phyloP scores from a whole-genome alignment of 2,888 invertebrate species.

The Esperia sulphurella region DNA sequence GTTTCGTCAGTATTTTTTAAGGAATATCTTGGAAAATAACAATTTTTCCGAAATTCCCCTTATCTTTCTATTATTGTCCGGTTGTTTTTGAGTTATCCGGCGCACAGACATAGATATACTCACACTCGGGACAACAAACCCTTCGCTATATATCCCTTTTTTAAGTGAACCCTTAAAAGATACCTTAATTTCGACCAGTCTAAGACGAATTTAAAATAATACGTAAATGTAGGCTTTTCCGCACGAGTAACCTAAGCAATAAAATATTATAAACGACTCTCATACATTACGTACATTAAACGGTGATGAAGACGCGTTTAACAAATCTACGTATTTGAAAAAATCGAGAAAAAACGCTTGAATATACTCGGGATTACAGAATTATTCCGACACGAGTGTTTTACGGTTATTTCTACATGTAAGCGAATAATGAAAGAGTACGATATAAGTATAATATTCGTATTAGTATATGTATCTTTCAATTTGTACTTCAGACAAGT shows the following conservation, averaged over 20 bases:
- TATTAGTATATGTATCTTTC: slow-evolving; percentile 16
- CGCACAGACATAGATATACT: too few species aligned
- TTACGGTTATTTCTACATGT: slow-evolving; percentile 47
- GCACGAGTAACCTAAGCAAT: slow-evolving; percentile 27
- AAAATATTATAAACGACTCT: slow-evolving; percentile 42
- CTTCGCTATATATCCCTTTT: too few species aligned
- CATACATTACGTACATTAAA: slow-evolving; percentile 49
- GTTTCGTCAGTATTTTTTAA: too few species aligned
- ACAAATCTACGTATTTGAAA: slow-evolving; percentile 32
- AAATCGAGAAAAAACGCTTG: slow-evolving; percentile 40
- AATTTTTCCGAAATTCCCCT: too few species aligned
- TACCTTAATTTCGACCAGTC: too few species aligned
- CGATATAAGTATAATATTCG: slow-evolving; percentile 43
- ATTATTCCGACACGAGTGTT: slow-evolving; percentile 52
- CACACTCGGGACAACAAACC: too few species aligned
- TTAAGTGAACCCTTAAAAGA: too few species aligned
- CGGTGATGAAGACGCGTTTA: slow-evolving; percentile 44
- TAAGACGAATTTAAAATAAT: background rate
- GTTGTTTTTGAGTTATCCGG: too few species aligned
- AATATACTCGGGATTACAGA: slow-evolving; percentile 42
- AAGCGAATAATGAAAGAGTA: slow-evolving; percentile 44
- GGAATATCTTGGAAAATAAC: too few species aligned
- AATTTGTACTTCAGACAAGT: background rate
- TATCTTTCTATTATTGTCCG: too few species aligned
- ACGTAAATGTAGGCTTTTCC: slow-evolving; percentile 8